These are phyloP conservation scores for Diaphora mendica DNA, from an alignment of 2,888 invertebrate genomes.

Conservation along the genomic window DNA sequence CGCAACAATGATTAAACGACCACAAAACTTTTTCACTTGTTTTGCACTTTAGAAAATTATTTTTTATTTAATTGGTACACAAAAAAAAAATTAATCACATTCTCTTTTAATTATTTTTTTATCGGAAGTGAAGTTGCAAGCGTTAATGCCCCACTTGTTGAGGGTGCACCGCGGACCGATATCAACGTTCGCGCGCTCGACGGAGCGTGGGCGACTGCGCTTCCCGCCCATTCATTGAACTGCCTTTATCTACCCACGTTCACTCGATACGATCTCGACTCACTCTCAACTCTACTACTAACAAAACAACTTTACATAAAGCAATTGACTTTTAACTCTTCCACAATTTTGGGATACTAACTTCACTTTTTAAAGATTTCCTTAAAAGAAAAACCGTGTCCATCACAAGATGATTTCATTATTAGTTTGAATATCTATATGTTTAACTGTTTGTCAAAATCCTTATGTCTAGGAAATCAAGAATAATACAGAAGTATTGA, in stretches of 20 bases:
- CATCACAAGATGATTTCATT: not conserved
- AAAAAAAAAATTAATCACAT: slow-evolving; percentile 5
- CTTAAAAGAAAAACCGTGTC: too few relatives aligned
- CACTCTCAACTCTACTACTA: slow-evolving; percentile 38
- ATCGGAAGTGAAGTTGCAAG: slow-evolving; percentile 51
- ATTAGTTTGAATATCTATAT: not conserved
- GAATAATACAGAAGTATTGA: too few relatives aligned
- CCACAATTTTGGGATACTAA: not conserved
- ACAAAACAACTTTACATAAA: slow-evolving; percentile 37
- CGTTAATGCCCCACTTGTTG: slow-evolving; percentile 73
- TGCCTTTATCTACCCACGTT: slow-evolving; percentile 60
- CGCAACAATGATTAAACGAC: slow-evolving; percentile 33
- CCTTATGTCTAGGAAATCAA: too few relatives aligned
- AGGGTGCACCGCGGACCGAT: slow-evolving; percentile 59
- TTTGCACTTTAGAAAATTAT: slow-evolving; percentile 28
- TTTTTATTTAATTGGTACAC: slow-evolving; percentile 22
- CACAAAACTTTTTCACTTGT: slow-evolving; percentile 51
- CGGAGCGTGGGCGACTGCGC: slow-evolving; percentile 83
- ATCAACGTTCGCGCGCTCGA: slow-evolving; percentile 81
- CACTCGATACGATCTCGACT: slow-evolving; percentile 66
- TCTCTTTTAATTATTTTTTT: slow-evolving; percentile 40
- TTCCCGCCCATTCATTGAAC: slow-evolving; percentile 79
- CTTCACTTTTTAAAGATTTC: not conserved
- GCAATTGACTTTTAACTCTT: slow-evolving; percentile 24
- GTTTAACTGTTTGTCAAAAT: too few relatives aligned